Percentiles rank a stretch among this genome's conserved stretches.
phyloP scores from a whole-genome alignment of 2,888 invertebrate species.

The Myopa tessellatipennis region DNA sequence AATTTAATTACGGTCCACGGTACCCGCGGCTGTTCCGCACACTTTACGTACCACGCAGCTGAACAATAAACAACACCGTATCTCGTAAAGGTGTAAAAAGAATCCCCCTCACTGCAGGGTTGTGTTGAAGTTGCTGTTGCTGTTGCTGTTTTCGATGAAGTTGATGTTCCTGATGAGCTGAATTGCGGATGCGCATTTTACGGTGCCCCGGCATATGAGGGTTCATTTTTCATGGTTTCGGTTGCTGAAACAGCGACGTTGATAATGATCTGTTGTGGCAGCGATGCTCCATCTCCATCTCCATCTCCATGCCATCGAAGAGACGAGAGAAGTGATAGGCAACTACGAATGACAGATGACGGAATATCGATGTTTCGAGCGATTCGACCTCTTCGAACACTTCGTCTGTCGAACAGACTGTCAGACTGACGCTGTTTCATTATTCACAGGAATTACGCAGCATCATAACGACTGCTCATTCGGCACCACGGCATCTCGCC shows the following conservation, averaged over 20 bases:
- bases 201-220: neutral
- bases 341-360: no score
- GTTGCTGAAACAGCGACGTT: neutral
- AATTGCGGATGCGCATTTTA: slow-evolving; percentile 10
- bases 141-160: neutral
- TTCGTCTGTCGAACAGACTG: neutral
- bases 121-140: neutral
- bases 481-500: neutral
- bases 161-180: slow-evolving; percentile 7
- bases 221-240: neutral
- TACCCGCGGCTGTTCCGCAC: slow-evolving; percentile 4
- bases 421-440: neutral
- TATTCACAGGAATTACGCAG: slow-evolving; percentile 58
- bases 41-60: neutral
- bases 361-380: slow-evolving; percentile 42
- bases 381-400: slow-evolving; percentile 15
- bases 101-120: neutral
- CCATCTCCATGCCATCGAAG: no score
- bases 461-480: slow-evolving; percentile 45
- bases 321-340: no score
- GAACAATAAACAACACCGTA: neutral
- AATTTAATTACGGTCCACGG: neutral
- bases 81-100: neutral
- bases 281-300: slow-evolving; percentile 26
- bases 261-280: slow-evolving; percentile 40